Base-by-base conservation (phyloP, 2,113 vertebrate species). In the Prinia subflava region DNA sequence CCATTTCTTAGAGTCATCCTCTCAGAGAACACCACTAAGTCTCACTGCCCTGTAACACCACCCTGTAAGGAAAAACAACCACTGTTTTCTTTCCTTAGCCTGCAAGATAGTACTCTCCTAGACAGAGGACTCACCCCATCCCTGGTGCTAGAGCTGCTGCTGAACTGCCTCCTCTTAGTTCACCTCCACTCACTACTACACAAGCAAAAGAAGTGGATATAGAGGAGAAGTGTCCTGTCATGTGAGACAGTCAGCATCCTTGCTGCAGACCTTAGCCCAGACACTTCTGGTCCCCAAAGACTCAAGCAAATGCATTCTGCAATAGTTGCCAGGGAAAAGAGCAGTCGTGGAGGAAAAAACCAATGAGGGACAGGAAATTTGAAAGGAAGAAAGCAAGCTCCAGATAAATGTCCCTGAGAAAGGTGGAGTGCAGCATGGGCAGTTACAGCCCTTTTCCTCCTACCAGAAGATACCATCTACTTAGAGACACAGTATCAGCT, bases 361-460 rank as follows among this genome's bases (percentile, higher is more conserved):
- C 69, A 37, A 24, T 55, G 25, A 24, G n/a, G 21, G n/a, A 35
- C 8, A 41, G n/a, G 47, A 70, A 37, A 91, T 37, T 42, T 46
- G 28, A 21, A 31, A 57, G 28, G n/a, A 71, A 68, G 39, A 87
- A 76, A 77, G 30, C 11, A 64, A 80, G 35, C 10, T 25, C 49
- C 18, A 17, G 64, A 50, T 14, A 67, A 63, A 46, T 5, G 30
- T 46, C 22, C 31, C 62, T 19, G 28, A 25, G 23, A 15, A 94
- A 88, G 7, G 21, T 0, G 3, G 12, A 6, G 6, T 39, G 44
- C 7, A 22, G 31, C 3, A 0, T 56, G 7, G 13, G 19, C 18
- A 6, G 35, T 19, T 37, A 44, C 19, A 87, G 35, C 13, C 10
- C 28, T 55, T 64, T 76, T 68, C 30, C 25, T 93, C 9, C 68